A percentile compares a stretch with the other conserved stretches of the same genome.
Conservation (phyloP, 2,113 vertebrate genomes). For the Megalops atlanticus region DNA sequence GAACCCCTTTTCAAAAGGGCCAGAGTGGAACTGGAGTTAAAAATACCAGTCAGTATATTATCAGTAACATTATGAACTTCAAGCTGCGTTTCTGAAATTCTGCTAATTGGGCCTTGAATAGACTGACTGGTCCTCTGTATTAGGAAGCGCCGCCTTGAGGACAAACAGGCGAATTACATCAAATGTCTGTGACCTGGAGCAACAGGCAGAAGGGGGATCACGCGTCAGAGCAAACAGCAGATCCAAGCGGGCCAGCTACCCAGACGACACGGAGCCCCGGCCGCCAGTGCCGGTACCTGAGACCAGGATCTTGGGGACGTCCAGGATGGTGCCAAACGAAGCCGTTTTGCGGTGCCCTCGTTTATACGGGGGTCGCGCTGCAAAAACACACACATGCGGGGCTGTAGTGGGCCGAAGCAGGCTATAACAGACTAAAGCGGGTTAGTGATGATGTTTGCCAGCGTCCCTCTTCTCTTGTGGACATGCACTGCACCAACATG, state of each 20-base stretch:
- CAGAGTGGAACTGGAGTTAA: neutral
- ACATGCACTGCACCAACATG: too few species aligned
- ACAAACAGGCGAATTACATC: neutral
- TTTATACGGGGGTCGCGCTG: conserved; percentile 92
- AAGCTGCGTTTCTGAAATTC: too few species aligned
- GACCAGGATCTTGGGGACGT: conserved; percentile 98
- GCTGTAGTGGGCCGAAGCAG: conserved; percentile 72
- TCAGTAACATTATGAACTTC: too few species aligned
- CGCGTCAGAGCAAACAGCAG: conserved; percentile 29
- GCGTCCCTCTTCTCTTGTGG: neutral
- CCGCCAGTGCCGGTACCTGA: conserved; percentile 84
- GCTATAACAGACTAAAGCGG: conserved; percentile 14
- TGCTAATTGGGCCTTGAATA: too few species aligned
- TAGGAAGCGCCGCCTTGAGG: neutral
- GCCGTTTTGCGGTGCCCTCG: conserved; percentile 99
- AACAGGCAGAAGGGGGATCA: conserved; percentile 70
- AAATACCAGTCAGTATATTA: too few species aligned
- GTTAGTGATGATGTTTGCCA: neutral
- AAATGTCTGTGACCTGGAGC: conserved; percentile 68
- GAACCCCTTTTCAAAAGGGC: too few species aligned
- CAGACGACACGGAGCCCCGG: neutral
- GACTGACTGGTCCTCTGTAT: neutral
- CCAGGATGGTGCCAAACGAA: conserved; percentile 99
- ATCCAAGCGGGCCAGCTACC: neutral
- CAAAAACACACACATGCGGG: conserved; percentile 97